phyloP scores from a whole-genome alignment of 2,888 invertebrate genomes.

The Zaprionus bogoriensis region DNA sequence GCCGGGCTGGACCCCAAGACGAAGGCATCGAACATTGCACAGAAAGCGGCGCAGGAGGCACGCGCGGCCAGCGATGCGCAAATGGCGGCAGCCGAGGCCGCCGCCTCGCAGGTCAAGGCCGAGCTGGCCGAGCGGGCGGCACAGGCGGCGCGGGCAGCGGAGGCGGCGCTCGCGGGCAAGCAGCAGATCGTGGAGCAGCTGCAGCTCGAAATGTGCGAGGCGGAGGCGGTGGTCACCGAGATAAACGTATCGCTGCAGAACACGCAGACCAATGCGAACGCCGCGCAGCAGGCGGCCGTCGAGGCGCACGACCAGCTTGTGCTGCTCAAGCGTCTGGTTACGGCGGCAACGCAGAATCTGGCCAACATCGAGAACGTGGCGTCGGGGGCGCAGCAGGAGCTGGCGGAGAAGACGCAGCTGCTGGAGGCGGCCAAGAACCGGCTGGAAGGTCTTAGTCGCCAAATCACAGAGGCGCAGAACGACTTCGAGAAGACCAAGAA shows the following conservation, averaged over 20 bases:
- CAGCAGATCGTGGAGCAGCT: conserved; percentile 88
- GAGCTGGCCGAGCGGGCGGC: conserved; percentile 89
- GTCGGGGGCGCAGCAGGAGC: conserved; percentile 85
- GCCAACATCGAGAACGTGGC: conserved; percentile 86
- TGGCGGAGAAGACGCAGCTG: conserved; percentile 87
- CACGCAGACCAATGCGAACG: conserved; percentile 86
- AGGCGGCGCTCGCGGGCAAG: conserved; percentile 88
- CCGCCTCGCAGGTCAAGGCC: conserved; percentile 88
- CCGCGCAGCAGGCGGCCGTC: conserved; percentile 86
- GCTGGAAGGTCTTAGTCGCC: conserved; percentile 86
- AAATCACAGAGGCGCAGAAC: conserved; percentile 85
- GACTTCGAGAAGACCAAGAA: conserved; percentile 88
- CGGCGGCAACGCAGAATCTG: conserved; percentile 84
- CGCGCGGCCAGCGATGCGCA: conserved; percentile 89
- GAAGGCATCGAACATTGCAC: conserved; percentile 87
- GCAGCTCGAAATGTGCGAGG: conserved; percentile 87
- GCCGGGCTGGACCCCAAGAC: conserved; percentile 66
- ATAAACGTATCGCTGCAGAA: conserved; percentile 86
- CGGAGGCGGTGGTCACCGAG: conserved; percentile 86
- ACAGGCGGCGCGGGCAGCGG: conserved; percentile 88
- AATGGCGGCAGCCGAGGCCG: conserved; percentile 89
- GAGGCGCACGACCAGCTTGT: conserved; percentile 85
- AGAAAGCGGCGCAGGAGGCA: conserved; percentile 89
- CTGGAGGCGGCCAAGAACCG: conserved; percentile 87
- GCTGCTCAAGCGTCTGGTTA: conserved; percentile 83